A percentile compares a stretch with the other conserved stretches of the same genome.
phyloP scores from a whole-genome alignment of 1,140 invertebrate species.

The Cecropterus lyciades region DNA sequence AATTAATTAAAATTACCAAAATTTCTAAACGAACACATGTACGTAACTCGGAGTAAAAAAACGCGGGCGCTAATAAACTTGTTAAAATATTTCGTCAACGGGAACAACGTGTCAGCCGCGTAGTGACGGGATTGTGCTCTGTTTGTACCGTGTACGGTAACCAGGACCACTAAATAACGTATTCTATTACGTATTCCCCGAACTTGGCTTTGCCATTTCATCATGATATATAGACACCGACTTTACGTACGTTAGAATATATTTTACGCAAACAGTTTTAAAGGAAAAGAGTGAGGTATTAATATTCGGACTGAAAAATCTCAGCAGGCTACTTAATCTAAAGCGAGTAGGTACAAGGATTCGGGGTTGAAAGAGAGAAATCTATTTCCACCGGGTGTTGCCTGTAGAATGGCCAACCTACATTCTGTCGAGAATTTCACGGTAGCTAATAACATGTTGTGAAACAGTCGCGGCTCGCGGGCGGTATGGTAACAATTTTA shows the following conservation, averaged over 20 bases:
- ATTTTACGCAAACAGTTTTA: conserved; percentile 16
- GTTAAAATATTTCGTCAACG: conserved; percentile 62
- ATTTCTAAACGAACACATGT: conserved; percentile 33
- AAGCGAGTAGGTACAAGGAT: conserved; percentile 5
- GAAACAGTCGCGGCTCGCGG: conserved; percentile 50
- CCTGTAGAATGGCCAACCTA: conserved; percentile 41
- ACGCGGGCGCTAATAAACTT: conserved; percentile 55
- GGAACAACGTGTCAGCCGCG: conserved; percentile 47
- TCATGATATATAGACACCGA: conserved; percentile 17
- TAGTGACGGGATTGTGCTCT: conserved; percentile 38
- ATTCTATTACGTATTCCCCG: conserved; percentile 25
- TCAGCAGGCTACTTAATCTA: conserved; percentile 22
- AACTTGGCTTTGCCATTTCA: conserved; percentile 15
- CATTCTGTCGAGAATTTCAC: conserved; percentile 59
- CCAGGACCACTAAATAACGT: conserved; percentile 37
- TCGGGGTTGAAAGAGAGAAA: conserved; percentile 22
- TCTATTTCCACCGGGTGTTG: conserved; percentile 30
- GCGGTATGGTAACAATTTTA: conserved; percentile 68
- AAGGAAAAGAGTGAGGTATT: conserved; percentile 12
- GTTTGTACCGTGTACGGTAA: conserved; percentile 37
- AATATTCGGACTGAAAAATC: conserved; percentile 18
- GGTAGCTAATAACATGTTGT: conserved; percentile 61
- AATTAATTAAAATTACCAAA: conserved; percentile 33
- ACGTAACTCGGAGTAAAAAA: conserved; percentile 16
- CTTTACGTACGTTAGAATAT: conserved; percentile 1